A percentile compares a stretch with the other conserved stretches of the same genome.
These are phyloP conservation scores for Hyposoter didymator DNA, from an alignment of 2,888 invertebrate genomes.

Conservation along the genomic window DNA sequence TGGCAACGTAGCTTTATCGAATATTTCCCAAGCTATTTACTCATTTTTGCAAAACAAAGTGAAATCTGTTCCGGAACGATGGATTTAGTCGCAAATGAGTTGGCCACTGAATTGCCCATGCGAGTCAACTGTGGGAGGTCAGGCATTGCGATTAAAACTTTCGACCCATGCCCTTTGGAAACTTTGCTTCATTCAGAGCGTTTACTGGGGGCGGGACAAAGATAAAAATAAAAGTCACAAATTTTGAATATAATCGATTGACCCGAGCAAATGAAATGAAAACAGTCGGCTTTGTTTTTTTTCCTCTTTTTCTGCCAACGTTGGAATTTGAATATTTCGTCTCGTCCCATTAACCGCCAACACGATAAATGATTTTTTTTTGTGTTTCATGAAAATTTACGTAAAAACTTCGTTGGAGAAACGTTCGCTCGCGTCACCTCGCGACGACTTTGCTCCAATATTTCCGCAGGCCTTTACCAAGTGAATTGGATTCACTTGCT, in stretches of 20 bases:
- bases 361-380: not conserved
- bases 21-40: too few relatives aligned
- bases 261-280: conserved; percentile 64
- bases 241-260: conserved; percentile 68
- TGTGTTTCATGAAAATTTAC: not conserved
- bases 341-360: not conserved
- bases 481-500: conserved; percentile 22
- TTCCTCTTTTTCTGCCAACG: conserved; percentile 1
- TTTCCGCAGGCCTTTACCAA: conserved; percentile 17
- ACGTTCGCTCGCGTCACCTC: not conserved
- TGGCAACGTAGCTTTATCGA: too few relatives aligned
- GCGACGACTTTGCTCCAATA: conserved; percentile 1
- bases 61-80: not conserved
- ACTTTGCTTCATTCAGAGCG: conserved; percentile 71
- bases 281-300: conserved; percentile 65
- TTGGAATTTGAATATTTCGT: not conserved
- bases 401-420: not conserved
- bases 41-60: conserved; percentile 3
- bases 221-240: conserved; percentile 51
- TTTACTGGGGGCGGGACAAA: conserved; percentile 54
- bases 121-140: conserved; percentile 62
- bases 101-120: not conserved
- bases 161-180: conserved; percentile 68
- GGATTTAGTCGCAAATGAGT: not conserved
- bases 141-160: conserved; percentile 73